These are phyloP conservation scores for Plebejus anna DNA, from an alignment of 2,888 invertebrate genomes.

Conservation along the genomic window DNA sequence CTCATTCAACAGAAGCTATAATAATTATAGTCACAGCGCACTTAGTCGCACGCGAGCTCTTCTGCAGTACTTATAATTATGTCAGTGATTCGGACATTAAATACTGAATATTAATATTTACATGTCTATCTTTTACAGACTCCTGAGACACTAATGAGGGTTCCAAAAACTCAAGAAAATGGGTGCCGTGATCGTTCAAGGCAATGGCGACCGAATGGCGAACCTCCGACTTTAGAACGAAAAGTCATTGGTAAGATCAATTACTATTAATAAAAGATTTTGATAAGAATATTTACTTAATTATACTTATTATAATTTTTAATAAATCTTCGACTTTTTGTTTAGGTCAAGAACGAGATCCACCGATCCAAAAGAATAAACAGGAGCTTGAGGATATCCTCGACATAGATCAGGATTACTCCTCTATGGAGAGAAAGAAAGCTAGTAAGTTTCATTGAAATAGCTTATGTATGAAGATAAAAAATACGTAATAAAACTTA, in stretches of 20 bases:
- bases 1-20: too few species aligned
- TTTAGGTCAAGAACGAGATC: conserved; percentile 70
- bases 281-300: too few species aligned
- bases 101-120: not conserved
- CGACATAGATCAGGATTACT: conserved; percentile 66
- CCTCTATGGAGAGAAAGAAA: conserved; percentile 65
- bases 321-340: not conserved
- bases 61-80: too few species aligned
- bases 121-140: conserved; percentile 25
- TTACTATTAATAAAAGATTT: not conserved
- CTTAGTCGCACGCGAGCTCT: too few species aligned
- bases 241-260: conserved; percentile 56
- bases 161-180: conserved; percentile 51
- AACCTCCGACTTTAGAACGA: conserved; percentile 49
- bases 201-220: conserved; percentile 9
- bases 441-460: conserved; percentile 52
- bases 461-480: too few species aligned
- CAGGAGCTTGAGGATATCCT: conserved; percentile 72
- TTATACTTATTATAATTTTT: too few species aligned
- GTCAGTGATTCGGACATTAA: not conserved
- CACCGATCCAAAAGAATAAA: conserved; percentile 55
- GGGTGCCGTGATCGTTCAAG: conserved; percentile 55
- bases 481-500: too few species aligned
- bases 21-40: too few species aligned
- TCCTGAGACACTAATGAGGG: conserved; percentile 59